Conservation (phyloP, 2,888 invertebrate species). For the Eupithecia insigniata region DNA sequence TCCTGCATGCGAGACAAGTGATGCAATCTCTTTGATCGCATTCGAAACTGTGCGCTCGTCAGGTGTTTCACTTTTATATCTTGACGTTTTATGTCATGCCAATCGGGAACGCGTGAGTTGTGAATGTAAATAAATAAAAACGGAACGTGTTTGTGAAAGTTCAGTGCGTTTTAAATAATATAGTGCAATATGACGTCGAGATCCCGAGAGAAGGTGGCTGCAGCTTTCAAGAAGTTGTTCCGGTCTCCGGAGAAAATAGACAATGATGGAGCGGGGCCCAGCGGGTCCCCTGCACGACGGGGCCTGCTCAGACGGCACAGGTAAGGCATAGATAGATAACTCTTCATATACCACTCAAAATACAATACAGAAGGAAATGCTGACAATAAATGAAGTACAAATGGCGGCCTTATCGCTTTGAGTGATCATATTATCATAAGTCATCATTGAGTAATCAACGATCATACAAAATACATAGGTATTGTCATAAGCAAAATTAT, state of each 20-base stretch:
- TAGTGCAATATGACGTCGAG: constrained; percentile 88
- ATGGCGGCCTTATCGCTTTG: too few relatives aligned
- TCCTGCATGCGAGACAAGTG: constrained; percentile 61
- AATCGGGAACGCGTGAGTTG: constrained; percentile 55
- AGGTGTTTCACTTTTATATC: constrained; percentile 58
- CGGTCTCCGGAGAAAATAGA: constrained; percentile 89
- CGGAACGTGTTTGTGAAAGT: constrained; percentile 54
- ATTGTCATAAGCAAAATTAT: neutral
- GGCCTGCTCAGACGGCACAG: constrained; percentile 80
- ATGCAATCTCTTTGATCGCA: constrained; percentile 55
- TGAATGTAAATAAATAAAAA: constrained; percentile 58
- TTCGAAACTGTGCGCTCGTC: constrained; percentile 41
- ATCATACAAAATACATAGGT: too few relatives aligned
- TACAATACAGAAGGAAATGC: too few relatives aligned
- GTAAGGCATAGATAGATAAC: too few relatives aligned
- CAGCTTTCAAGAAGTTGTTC: constrained; percentile 91
- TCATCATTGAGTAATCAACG: too few relatives aligned
- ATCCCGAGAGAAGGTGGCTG: constrained; percentile 92
- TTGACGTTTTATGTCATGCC: constrained; percentile 66
- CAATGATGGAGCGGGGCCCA: constrained; percentile 85
- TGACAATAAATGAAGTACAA: too few relatives aligned
- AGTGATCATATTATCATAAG: too few relatives aligned
- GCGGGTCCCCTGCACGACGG: constrained; percentile 85
- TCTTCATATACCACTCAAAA: too few relatives aligned
- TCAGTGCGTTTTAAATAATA: constrained; percentile 54